Base-by-base conservation (phyloP, 1,140 invertebrate genomes). In the Sinonovacula constricta region DNA sequence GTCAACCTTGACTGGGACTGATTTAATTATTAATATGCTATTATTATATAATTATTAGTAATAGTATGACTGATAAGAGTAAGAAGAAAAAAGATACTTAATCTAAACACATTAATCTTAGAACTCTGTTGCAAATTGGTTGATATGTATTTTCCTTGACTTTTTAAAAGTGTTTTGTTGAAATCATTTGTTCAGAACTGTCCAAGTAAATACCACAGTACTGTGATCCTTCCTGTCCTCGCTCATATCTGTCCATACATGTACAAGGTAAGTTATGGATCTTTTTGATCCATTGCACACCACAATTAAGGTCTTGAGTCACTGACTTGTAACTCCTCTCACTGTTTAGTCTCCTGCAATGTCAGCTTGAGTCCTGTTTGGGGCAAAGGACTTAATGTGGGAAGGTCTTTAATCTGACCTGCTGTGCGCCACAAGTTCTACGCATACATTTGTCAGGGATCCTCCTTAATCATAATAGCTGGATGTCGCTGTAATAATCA, bases 161-260 rank as follows among this genome's bases (percentile, higher is more conserved):
- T 15, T 15, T 39, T 31, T 7, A 0, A 31, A 89, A 69, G 95
- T 15, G 94, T 95, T 12, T 97, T 97, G 88, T 92, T 97, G 81
- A 96, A 96, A 85, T 94, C 95, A 12, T 96, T 97, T 85, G 94
- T 97, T 81, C 94, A 94, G 85, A 95, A 94, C 28, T 98, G 96
- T 90, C 96, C 96, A 56, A 93, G 94, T 56, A 93, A 94, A 66
- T 95, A 93, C 90, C 95, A 95, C 84, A 93, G 93, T 76, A 91
- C 93, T 77, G 95, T 96, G 34, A 90, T 96, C 33, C 89, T 97
- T 88, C 96, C 95, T 72, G 92, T 97, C 66, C 91, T 97, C 36
- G 93, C 93, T 36, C 94, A 95, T 80, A 90, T 96, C 28, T 93
- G 95, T 34, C 95, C 95, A 3, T 94, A 95, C 88, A 96, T 96